These are phyloP conservation scores for Brienomyrus longianalis DNA, from an alignment of 2,113 vertebrate species.

Conservation along the genomic window DNA sequence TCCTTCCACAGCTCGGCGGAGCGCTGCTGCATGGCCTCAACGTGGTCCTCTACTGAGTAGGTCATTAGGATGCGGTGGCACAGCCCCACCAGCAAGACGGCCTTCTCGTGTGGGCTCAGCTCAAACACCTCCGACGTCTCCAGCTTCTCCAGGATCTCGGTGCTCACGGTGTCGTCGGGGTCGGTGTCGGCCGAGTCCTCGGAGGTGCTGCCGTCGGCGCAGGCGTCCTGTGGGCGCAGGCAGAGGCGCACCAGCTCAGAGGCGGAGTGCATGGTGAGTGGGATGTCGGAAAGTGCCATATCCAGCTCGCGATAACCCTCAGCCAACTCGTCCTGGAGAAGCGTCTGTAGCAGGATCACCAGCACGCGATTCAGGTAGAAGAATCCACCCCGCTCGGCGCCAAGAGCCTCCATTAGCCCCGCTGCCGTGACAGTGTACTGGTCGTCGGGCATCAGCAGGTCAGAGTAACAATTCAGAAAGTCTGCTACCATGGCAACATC, in stretches of 20 bases:
- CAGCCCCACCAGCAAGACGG: constrained; percentile 75
- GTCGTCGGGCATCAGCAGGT: constrained; percentile 83
- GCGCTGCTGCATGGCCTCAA: constrained; percentile 79
- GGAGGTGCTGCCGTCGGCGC: constrained; percentile 74
- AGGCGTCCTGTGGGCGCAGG: constrained; percentile 78
- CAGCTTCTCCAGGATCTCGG: constrained; percentile 85
- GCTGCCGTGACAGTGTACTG: constrained; percentile 84
- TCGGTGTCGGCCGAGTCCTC: constrained; percentile 57
- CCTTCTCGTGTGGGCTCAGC: constrained; percentile 80
- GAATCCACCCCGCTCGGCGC: constrained; percentile 81
- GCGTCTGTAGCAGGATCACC: constrained; percentile 86
- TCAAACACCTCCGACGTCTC: constrained; percentile 90
- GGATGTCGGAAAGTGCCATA: constrained; percentile 90
- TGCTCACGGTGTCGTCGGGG: constrained; percentile 76
- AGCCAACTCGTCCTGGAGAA: constrained; percentile 91
- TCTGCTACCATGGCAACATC: constrained; percentile 90
- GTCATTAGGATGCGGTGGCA: constrained; percentile 97
- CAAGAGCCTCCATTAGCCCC: constrained; percentile 86
- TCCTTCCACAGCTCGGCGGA: constrained; percentile 91
- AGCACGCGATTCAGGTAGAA: constrained; percentile 85
- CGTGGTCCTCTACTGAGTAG: constrained; percentile 88
- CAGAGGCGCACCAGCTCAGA: constrained; percentile 89
- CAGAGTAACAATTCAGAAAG: constrained; percentile 85
- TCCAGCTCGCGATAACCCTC: constrained; percentile 92
- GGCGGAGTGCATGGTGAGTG: constrained; percentile 84